These are phyloP conservation scores for Limnephilus lunatus DNA, from an alignment of 2,888 invertebrate species.

Conservation along the genomic window DNA sequence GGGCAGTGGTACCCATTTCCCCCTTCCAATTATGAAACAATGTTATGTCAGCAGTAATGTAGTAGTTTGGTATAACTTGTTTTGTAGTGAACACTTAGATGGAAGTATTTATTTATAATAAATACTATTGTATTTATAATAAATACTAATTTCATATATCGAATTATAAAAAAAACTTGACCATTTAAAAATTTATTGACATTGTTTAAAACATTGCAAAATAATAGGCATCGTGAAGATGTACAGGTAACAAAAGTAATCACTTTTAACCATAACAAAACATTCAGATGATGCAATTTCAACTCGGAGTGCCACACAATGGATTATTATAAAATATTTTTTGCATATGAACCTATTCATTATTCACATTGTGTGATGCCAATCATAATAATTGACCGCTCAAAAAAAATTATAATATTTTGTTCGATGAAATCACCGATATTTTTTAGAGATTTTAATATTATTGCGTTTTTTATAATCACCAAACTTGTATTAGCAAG, in stretches of 20 bases:
- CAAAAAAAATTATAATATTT: conserved; percentile 3
- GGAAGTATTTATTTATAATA: no score
- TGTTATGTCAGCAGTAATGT: no score
- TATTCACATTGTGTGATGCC: not conserved
- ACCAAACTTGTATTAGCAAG: not conserved
- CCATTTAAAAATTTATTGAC: not conserved
- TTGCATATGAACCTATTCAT: conserved; percentile 3
- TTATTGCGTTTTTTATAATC: not conserved
- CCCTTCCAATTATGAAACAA: no score
- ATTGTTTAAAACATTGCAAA: not conserved
- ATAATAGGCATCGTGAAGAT: not conserved
- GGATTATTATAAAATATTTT: conserved; percentile 8
- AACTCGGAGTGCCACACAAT: not conserved
- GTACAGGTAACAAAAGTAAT: not conserved
- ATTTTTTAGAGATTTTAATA: not conserved
- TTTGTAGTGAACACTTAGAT: no score
- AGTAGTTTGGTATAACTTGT: no score
- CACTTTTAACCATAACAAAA: not conserved
- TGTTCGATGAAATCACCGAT: not conserved
- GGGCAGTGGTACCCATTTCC: no score
- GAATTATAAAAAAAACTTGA: no score
- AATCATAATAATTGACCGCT: not conserved
- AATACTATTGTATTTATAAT: no score
- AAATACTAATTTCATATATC: no score
- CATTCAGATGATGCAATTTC: not conserved